These are phyloP conservation scores for Centropus unirufus DNA, from an alignment of 2,113 vertebrate genomes.

Conservation along the genomic window DNA sequence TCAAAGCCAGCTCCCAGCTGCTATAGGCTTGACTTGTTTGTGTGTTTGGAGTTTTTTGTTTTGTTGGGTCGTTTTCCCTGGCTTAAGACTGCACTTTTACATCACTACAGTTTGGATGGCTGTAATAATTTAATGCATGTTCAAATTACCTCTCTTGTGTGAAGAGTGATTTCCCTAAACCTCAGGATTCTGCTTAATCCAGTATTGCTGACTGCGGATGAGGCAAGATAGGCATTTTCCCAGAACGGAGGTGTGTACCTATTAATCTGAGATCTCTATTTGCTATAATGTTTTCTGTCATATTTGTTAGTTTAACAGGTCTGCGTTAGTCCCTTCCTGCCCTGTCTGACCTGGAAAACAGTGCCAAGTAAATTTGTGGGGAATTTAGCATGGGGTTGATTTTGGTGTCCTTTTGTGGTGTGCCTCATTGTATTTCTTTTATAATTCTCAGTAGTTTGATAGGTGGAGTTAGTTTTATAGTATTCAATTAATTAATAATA, in stretches of 20 bases:
- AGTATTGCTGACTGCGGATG: background rate
- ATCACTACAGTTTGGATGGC: slow-evolving; percentile 2
- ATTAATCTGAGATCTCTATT: background rate
- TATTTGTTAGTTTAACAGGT: background rate
- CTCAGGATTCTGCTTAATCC: background rate
- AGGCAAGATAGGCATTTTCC: background rate
- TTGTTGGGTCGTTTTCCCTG: background rate
- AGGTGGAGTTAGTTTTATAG: background rate
- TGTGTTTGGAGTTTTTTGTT: background rate
- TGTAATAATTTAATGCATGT: slow-evolving; percentile 45
- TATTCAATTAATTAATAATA: background rate
- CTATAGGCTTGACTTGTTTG: background rate
- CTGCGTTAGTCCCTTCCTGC: slow-evolving; percentile 23
- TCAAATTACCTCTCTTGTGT: slow-evolving; percentile 11
- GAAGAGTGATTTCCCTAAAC: background rate
- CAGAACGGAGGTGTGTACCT: background rate
- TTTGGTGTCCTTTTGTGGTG: background rate
- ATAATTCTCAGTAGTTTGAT: background rate
- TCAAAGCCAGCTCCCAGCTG: slow-evolving; percentile 74
- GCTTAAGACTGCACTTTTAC: background rate
- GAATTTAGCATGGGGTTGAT: background rate
- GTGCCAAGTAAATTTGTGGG: background rate
- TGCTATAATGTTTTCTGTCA: background rate
- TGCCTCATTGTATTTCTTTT: background rate
- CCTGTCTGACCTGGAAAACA: slow-evolving; percentile 28